These are phyloP conservation scores for Stramonita haemastoma DNA, from an alignment of 2,888 invertebrate genomes.

Conservation along the genomic window DNA sequence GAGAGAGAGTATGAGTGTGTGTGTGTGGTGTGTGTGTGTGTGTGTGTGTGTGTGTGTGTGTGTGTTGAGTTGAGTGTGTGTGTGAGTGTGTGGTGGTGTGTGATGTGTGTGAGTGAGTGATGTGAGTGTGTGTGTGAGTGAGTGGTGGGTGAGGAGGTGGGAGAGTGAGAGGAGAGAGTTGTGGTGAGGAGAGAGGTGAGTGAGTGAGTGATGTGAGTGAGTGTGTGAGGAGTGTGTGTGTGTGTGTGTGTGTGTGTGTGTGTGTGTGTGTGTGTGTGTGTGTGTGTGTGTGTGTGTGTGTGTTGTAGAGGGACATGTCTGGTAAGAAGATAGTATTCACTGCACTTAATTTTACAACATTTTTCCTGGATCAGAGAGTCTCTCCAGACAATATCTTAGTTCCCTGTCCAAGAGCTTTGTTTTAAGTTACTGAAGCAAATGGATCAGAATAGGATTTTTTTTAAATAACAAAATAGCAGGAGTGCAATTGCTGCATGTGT, in stretches of 20 bases:
- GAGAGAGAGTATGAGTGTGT: neutral
- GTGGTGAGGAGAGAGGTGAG: neutral
- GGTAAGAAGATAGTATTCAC: neutral
- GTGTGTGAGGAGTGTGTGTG: neutral
- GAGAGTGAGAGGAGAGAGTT: too few relatives aligned
- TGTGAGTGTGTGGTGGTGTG: neutral
- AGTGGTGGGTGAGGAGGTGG: neutral
- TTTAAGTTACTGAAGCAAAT: too few relatives aligned
- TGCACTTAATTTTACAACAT: neutral
- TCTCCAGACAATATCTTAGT: neutral
- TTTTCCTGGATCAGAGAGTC: neutral
- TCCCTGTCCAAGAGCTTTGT: too few relatives aligned
- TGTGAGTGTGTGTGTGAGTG: too few relatives aligned
- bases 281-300: neutral
- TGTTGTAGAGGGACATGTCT: neutral
- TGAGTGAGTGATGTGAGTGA: constrained; percentile 86
- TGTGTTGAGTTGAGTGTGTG: neutral
- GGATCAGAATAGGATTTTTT: too few relatives aligned
- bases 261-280: constrained; percentile 16
- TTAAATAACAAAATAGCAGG: too few relatives aligned
- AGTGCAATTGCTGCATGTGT: too few relatives aligned
- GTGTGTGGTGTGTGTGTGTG: neutral
- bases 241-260: neutral
- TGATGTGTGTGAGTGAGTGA: too few relatives aligned
- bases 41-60: neutral